Evolutionary conservation across 2,797 vertebrate species (phyloP).

Genomic region (Glyptemys insculpta): DNA sequence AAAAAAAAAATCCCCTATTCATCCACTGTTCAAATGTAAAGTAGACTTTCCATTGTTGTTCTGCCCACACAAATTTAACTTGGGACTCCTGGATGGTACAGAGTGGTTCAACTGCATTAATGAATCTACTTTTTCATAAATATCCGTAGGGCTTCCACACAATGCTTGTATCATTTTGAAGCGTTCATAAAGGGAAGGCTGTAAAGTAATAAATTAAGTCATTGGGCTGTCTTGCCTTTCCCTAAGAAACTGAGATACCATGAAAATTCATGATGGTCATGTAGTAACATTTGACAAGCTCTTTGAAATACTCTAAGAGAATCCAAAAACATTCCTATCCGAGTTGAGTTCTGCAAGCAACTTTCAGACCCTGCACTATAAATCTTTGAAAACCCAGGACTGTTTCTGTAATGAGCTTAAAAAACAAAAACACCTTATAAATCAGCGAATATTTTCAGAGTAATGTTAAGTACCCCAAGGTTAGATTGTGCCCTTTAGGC

Average conservation of each 20-base stretch:
- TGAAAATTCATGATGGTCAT: constrained; percentile 17
- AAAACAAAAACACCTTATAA: neutral
- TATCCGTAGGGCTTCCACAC: neutral
- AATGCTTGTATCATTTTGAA: neutral
- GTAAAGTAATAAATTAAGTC: constrained; percentile 35
- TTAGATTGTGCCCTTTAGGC: rapidly evolving
- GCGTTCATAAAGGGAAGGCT: neutral
- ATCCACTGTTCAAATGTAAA: neutral
- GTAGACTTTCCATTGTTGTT: neutral
- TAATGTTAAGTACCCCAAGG: neutral
- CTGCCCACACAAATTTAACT: neutral
- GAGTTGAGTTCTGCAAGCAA: neutral
- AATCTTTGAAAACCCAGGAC: neutral
- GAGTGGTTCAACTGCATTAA: neutral
- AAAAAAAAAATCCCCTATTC: neutral
- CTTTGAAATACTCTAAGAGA: constrained; percentile 36
- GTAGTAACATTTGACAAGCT: neutral
- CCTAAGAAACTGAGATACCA: neutral
- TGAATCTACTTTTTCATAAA: neutral
- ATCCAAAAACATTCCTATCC: neutral
- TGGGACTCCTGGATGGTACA: neutral
- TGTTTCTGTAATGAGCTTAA: neutral
- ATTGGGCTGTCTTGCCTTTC: neutral
- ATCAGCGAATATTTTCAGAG: constrained; percentile 31
- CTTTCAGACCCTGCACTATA: neutral